Base-by-base conservation (phyloP, 2,113 vertebrate genomes). In the Halcyon senegalensis region DNA sequence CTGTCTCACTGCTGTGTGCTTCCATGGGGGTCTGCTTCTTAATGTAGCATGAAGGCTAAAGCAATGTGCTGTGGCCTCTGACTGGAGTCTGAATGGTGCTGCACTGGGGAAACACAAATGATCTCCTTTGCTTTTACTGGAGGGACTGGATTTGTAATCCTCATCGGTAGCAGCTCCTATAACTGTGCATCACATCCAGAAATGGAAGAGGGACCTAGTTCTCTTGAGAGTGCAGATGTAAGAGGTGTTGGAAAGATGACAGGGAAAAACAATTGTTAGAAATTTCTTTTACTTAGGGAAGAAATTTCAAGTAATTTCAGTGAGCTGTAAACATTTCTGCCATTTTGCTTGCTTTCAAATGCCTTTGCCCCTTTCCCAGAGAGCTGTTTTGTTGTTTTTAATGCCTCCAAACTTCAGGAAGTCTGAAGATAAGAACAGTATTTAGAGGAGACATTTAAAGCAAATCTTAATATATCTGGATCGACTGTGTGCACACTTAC, bases 301-400 rank as follows among this genome's bases (percentile, higher is more conserved):
- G 84, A 93, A 92, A 82, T 94, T 86, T 89, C 63, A 68, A 35
- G 77, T 79, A 9, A 89, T 94, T 89, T 87, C 70, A 82, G 69
- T 1, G 16, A 79, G 87, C 74, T 76, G 74, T 79, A 91, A 96
- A 79, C 58, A 69, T 79, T 77, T 77, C 53, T 89, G 62, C 92
- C 86, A 44, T 79, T 96, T 78, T 60, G 6, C 41, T 78, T 70
- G 67, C 78, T 83, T 91, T 93, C 67, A 37, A n/a, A 43, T 84
- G 79, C 56, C 79, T 92, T 81, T 92, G 27, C 68, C 75, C 79
- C 82, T 63, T 87, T 97, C 35, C 67, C 84, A 69, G 63, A 66
- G 84, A 91, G 66, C 70, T 79, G 48, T 48, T 95, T 46, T 58
- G 27, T 90, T 92, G 58, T 17, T 73, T 84, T 87, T 76, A 73